phyloP scores from a whole-genome alignment of 2,797 vertebrate genomes.

The Morelia viridis region DNA sequence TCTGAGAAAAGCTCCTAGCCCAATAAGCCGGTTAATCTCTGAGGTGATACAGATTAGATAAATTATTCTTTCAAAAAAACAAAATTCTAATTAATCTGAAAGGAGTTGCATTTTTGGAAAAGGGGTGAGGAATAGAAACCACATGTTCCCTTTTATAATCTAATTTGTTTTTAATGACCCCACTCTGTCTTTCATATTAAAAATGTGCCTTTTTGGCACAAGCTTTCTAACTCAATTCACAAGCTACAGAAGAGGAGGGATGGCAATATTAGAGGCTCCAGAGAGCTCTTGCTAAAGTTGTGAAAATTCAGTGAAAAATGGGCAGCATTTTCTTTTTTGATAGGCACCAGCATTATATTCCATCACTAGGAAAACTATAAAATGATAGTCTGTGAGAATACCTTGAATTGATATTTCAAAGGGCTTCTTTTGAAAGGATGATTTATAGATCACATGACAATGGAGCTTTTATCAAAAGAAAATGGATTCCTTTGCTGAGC shows the following conservation, averaged over 20 bases:
- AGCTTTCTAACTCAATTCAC: slow-evolving; percentile 36
- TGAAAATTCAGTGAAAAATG: slow-evolving; percentile 59
- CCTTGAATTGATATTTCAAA: slow-evolving; percentile 73
- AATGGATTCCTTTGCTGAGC: slow-evolving; percentile 71
- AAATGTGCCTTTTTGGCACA: slow-evolving; percentile 46
- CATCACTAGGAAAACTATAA: slow-evolving; percentile 60
- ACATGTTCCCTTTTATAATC: not conserved
- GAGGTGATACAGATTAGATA: not conserved
- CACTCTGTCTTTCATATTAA: not conserved
- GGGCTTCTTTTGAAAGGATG: slow-evolving; percentile 70
- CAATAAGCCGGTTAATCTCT: not conserved
- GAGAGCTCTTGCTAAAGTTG: slow-evolving; percentile 43
- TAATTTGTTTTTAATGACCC: slow-evolving; percentile 15
- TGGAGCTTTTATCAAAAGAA: slow-evolving; percentile 73
- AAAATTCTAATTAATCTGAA: not conserved
- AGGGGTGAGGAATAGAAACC: not conserved
- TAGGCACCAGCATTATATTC: slow-evolving; percentile 61
- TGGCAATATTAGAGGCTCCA: slow-evolving; percentile 26
- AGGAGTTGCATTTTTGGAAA: not conserved
- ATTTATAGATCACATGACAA: slow-evolving; percentile 76
- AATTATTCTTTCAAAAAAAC: not conserved
- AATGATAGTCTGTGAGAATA: slow-evolving; percentile 65
- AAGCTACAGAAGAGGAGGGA: not conserved
- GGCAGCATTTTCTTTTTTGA: slow-evolving; percentile 58
- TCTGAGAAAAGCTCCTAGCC: not conserved